A percentile compares a stretch with the other conserved stretches of the same genome.
Conservation (phyloP, 2,888 invertebrate species). For the Tenthredo livida region DNA sequence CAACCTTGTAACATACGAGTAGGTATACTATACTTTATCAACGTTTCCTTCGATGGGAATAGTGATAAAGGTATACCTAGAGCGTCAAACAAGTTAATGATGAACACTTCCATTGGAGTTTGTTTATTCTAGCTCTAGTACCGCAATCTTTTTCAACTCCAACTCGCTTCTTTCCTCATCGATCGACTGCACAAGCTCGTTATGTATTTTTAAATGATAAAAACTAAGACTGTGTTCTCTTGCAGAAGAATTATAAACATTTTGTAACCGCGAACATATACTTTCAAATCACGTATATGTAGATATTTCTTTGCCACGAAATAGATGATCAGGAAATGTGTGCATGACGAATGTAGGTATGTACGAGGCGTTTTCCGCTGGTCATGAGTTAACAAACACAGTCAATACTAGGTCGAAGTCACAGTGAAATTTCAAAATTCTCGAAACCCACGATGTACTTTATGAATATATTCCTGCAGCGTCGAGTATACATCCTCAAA, state of each 20-base stretch:
- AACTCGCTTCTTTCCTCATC: neutral
- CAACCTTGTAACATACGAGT: neutral
- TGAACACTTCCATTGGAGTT: neutral
- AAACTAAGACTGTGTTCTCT: neutral
- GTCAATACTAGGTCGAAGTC: neutral
- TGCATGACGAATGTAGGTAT: neutral
- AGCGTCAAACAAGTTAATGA: neutral
- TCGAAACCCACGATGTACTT: neutral
- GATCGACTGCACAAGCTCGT: neutral
- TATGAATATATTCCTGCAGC: neutral
- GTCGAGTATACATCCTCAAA: neutral
- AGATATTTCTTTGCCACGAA: neutral
- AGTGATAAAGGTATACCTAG: neutral
- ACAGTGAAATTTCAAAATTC: neutral
- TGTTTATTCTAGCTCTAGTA: neutral
- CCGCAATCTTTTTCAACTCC: neutral
- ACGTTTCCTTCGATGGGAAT: neutral
- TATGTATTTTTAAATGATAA: neutral
- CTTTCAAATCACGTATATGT: slow-evolving; percentile 3
- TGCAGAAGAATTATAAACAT: neutral
- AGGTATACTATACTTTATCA: neutral
- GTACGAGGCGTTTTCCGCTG: neutral
- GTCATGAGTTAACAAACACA: neutral
- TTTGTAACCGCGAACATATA: neutral
- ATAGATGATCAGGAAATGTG: neutral